Evolutionary conservation across 2,797 vertebrate species (phyloP), one percentile per base, ranked within the genome.

Genomic region (Gobio occitaniae): DNA sequence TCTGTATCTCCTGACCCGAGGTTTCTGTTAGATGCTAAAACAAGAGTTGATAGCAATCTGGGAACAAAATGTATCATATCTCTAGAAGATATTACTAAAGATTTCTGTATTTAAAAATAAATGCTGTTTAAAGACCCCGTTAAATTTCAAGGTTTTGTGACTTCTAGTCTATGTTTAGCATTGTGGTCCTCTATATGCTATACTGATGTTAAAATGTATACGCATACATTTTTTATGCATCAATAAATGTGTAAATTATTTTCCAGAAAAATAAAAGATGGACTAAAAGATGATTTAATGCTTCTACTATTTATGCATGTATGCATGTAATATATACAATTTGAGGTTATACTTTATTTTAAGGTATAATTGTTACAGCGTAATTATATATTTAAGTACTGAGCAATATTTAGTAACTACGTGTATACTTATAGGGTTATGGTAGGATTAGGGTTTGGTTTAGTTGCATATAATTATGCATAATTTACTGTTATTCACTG

Each of bases 1-100:
- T 93, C 94, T 94, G 61, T 65, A 68, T 94, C 93, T 95, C 94
- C 94, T 95, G 96, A 92, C 93, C 91, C 90, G 91, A 92, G 92
- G 94, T 94, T 95, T 95, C 92, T 96, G 94, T 93, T 87, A 93
- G 93, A 94, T 95, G 48, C 79, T 61, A 44, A 54, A 81, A 70
- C 21, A 25, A 69, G 78, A 80, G 48, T 21, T 52, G 21, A 63
- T 11, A 16, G 19, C 63, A 83, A 84, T 63, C 59, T 78, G 79
- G 56, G 80, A 81, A 59, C 79, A 71, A 38, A 59, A 65, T 71
- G 32, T 61, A 84, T 41, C 65, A 32, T 71, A 59, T 48, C 12
- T 70, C 17, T 71, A 41, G 47, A 41, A 56, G 65, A 84, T 63
- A 82, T 48, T 21, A 44, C 10, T 21, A 19, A 65, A n/a, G 13